Evolutionary conservation across 1,140 invertebrate genomes (phyloP), one percentile per base, ranked within the genome.

Genomic region (Trichomalopsis sarcophagae): DNA sequence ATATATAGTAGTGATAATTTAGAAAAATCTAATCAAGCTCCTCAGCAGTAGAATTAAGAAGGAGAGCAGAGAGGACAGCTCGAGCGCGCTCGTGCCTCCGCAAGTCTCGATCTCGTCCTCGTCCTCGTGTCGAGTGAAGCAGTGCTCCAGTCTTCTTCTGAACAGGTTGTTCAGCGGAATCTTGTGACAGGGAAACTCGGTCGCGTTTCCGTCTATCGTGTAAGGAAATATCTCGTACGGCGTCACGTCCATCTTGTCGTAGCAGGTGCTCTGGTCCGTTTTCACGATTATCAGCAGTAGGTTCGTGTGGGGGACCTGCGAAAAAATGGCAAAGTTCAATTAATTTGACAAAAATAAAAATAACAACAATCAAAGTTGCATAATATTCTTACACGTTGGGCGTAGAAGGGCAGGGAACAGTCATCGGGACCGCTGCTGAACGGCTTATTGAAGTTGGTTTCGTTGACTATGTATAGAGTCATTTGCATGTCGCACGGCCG

Each of bases 261-360:
- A 91, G 81, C 92, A 93, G 40, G 90, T 92, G 33, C 88, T 50
- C 40, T 88, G 89, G 85, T 93, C 92, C n/a, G 88, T 91, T 85
- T 97, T 94, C 1, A 97, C 94, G 0, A 97, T 96, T 6, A 98
- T 94, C 71, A 98, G 92, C 13, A 98, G 89, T 76, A 98, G 92
- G 93, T 98, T 98, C 13, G 96, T 97, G 86, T 96, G 94, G 1
- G 95, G 95, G 74, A 97, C 92, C 97, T 97, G 89, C 88, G 55
- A 84, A 6, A 66, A 66, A 6, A 66, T 66, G 2, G 33, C 2
- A 36, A 36, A 36, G 5, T 36, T 36, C 5, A 36, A 36, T 3
- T 66, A 66, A 3, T 17, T 66, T 17, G n/a, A n/a, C 7, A 4
- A 66, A 66, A 66, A 36, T 74, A 40, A 36, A 40, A 36, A 74